Evolutionary conservation across 2,888 invertebrate species (phyloP).

Genomic region (Adelphocoris suturalis): DNA sequence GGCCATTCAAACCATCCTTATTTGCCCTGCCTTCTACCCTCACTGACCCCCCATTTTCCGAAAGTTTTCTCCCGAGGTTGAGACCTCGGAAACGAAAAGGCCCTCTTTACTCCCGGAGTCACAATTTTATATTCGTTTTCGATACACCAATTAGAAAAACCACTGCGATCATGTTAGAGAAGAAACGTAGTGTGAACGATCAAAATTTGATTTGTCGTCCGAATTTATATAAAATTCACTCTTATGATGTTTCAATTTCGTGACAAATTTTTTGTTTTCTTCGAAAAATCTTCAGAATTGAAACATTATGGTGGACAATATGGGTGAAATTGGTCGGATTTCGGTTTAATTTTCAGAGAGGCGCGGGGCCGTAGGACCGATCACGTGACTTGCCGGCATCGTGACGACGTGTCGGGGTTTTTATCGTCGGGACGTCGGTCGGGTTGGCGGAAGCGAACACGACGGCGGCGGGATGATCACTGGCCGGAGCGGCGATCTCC

Average conservation of each 20-base stretch:
- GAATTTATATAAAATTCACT: neutral
- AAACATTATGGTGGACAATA: neutral
- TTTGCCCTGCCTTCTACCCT: constrained; percentile 44
- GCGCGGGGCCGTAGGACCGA: neutral
- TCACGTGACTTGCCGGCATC: constrained; percentile 39
- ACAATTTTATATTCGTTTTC: neutral
- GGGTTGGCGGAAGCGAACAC: neutral
- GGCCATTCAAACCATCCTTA: constrained; percentile 71
- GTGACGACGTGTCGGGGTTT: constrained; percentile 9
- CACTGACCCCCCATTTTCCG: constrained; percentile 45
- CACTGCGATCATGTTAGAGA: neutral
- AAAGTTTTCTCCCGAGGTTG: neutral
- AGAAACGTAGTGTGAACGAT: neutral
- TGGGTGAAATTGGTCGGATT: neutral
- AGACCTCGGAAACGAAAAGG: neutral
- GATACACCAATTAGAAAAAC: neutral
- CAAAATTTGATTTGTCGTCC: neutral
- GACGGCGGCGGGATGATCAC: constrained; percentile 33
- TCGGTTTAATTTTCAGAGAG: neutral
- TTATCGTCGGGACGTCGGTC: neutral
- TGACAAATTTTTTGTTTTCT: neutral
- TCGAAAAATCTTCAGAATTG: neutral
- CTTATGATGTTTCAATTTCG: neutral
- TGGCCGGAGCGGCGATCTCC: neutral
- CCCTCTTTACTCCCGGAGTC: neutral